Percentiles rank a stretch among this genome's conserved stretches.
Conservation (phyloP, 1,140 invertebrate genomes). For the Drosophila baimaii region DNA sequence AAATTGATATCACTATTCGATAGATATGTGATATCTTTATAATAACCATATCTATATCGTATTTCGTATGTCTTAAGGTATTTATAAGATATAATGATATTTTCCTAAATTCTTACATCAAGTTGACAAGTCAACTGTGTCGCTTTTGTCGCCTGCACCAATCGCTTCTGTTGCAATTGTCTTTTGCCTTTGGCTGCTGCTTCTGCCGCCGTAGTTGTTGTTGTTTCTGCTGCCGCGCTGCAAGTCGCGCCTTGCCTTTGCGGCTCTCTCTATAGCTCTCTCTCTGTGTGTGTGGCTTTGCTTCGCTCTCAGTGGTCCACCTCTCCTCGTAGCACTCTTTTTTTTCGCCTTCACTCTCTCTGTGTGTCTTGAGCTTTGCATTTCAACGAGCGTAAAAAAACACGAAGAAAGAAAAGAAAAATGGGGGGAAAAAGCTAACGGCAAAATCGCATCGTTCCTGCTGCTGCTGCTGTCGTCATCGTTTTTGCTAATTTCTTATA, state of each 20-base stretch:
- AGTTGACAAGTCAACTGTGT: neutral
- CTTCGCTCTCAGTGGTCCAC: conserved; percentile 31
- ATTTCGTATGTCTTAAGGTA: no score
- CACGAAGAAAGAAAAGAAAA: conserved; percentile 24
- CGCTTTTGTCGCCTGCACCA: conserved; percentile 45
- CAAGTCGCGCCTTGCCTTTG: conserved; percentile 56
- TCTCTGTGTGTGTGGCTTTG: neutral
- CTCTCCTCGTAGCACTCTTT: conserved; percentile 21
- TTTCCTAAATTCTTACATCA: no score
- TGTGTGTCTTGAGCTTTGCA: conserved; percentile 56
- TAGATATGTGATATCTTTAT: neutral
- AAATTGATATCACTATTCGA: neutral
- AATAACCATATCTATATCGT: neutral
- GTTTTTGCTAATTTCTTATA: conserved; percentile 76
- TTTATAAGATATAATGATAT: no score
- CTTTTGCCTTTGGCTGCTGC: conserved; percentile 50
- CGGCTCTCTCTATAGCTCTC: conserved; percentile 29
- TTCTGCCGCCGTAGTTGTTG: conserved; percentile 10
- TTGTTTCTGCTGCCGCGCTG: conserved; percentile 38
- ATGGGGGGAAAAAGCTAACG: conserved; percentile 66
- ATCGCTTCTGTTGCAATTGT: conserved; percentile 55
- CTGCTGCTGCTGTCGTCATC: conserved; percentile 45
- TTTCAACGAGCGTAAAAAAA: conserved; percentile 20
- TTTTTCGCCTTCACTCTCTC: conserved; percentile 10
- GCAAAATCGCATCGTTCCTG: conserved; percentile 64